Base-by-base conservation (phyloP, 2,888 invertebrate genomes). In the Mythimna loreyi region DNA sequence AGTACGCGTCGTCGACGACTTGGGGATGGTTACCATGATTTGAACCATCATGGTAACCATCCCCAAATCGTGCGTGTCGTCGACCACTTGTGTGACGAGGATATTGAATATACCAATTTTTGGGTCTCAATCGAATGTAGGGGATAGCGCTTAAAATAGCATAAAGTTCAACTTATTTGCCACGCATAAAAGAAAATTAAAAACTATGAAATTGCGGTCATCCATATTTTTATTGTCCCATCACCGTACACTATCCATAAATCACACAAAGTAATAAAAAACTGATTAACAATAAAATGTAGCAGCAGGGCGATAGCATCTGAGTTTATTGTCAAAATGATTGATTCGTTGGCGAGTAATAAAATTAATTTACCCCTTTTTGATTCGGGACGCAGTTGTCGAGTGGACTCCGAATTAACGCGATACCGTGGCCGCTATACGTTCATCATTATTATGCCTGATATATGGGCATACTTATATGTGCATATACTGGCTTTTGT, bases 281-380 rank as follows among this genome's bases (percentile, higher is more conserved):
- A 70, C 75, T 76, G 73, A 80, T 84, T 80, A 82, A 79, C 81
- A 80, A 69, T 81, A 83, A 84, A 85, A 78, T 52, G 67, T 64
- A 62, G 64, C 66, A 58, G 62, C 43, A 62, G 78, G 67, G 72
- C 62, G 80, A 87, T 86, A 80, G 56, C 72, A 80, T 82, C 80
- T 45, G 58, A 66, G 57, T 72, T 82, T 78, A 85, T 85, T 87
- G 85, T 85, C 85, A 80, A 67, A 81, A 85, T 87, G 89, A 89
- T 88, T 87, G 85, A 89, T 89, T 77, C 77, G 69, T 72, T 70
- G 55, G 60, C 67, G 60, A 68, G 65, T 84, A 70, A 80, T 83
- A 78, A 80, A 85, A 85, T 85, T 83, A 85, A 85, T 81, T 78
- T 75, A 68, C 59, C 60, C 64, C 50, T 72, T 74, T 60, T 74